Evolutionary conservation across 1,140 invertebrate genomes (phyloP).

Genomic region (Sipha flava): DNA sequence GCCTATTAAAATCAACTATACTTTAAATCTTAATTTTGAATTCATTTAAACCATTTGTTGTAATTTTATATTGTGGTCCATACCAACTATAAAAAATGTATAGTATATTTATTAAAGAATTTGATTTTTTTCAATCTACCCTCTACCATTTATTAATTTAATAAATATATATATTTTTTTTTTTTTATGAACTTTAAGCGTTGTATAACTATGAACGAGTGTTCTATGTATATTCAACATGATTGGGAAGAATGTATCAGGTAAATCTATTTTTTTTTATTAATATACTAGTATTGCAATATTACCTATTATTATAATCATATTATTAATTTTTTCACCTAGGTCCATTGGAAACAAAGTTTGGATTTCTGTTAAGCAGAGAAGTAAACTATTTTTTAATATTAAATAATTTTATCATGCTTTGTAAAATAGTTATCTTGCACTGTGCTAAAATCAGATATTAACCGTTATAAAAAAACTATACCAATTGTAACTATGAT

Average conservation of each 20-base stretch:
- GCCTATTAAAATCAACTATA: too few species aligned
- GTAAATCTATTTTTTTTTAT: neutral
- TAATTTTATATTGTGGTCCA: too few species aligned
- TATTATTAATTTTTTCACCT: constrained; percentile 15
- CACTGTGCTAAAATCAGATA: neutral
- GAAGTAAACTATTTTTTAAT: constrained; percentile 33
- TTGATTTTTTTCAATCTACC: too few species aligned
- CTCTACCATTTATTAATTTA: too few species aligned
- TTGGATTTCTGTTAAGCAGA: constrained; percentile 37
- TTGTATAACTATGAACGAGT: constrained; percentile 48
- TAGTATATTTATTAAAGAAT: too few species aligned
- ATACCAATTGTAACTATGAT: too few species aligned
- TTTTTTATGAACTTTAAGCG: constrained; percentile 62
- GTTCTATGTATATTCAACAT: constrained; percentile 23
- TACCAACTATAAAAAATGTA: too few species aligned
- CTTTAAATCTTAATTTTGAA: too few species aligned
- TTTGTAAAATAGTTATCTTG: neutral
- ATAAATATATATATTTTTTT: constrained; percentile 49
- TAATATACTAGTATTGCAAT: neutral
- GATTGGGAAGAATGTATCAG: constrained; percentile 33
- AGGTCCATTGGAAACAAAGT: constrained; percentile 35
- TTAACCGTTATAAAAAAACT: neutral
- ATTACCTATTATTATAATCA: neutral
- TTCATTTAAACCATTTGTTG: too few species aligned
- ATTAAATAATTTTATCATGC: neutral